These are phyloP conservation scores for Leucophenga maculata DNA, from an alignment of 2,888 invertebrate species.

Conservation along the genomic window DNA sequence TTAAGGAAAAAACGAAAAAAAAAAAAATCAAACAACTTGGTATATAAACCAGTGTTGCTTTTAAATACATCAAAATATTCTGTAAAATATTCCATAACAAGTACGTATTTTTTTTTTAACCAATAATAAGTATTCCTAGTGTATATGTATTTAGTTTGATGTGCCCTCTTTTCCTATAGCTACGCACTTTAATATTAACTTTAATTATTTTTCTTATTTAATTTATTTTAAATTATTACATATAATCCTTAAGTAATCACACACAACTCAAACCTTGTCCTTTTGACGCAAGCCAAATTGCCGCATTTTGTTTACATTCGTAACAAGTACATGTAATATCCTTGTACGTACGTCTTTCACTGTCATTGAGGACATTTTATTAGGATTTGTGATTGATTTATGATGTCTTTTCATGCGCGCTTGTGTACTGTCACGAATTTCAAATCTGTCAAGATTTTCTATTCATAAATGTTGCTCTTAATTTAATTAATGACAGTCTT, in stretches of 20 bases:
- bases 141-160: neutral
- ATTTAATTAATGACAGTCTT: no score
- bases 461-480: no score
- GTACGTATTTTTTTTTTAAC: neutral
- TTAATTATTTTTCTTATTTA: no score
- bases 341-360: neutral
- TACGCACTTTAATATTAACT: no score
- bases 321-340: neutral
- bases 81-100: no score
- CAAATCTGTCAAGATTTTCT: constrained; percentile 2
- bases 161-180: no score
- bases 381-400: constrained; percentile 4
- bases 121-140: neutral
- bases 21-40: neutral
- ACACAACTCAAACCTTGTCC: no score
- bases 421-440: neutral
- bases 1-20: neutral
- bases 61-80: neutral
- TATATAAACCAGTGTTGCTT: no score
- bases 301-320: neutral
- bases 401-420: neutral
- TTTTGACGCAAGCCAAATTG: neutral
- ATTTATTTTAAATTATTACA: no score
- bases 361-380: neutral
- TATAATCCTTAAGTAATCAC: no score